A percentile compares a stretch with the other conserved stretches of the same genome.
These are phyloP conservation scores for Lepidocyrtoides sp. DNA, from an alignment of 2,888 invertebrate genomes.

Conservation along the genomic window DNA sequence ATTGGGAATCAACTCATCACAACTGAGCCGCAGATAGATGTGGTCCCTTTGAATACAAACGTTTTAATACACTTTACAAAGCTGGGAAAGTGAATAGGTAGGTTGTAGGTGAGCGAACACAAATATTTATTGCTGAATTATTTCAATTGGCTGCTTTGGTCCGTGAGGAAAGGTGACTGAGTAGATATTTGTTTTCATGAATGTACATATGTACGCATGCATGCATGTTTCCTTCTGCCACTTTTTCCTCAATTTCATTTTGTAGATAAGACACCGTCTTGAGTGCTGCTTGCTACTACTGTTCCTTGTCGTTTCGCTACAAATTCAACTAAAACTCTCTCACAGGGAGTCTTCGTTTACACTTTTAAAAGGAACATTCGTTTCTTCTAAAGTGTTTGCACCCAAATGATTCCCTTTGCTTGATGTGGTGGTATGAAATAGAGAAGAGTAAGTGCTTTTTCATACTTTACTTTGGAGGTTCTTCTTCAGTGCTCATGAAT, in stretches of 20 bases:
- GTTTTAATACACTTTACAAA: constrained; percentile 2
- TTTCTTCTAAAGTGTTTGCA: constrained; percentile 10
- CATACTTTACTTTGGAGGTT: neutral
- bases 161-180: neutral
- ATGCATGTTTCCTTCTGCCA: neutral
- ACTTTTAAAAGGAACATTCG: constrained; percentile 8
- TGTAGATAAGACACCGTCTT: neutral
- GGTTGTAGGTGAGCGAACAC: neutral
- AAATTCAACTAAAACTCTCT: neutral
- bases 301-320: neutral
- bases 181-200: neutral
- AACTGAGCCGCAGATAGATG: constrained; percentile 42
- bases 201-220: constrained; percentile 15
- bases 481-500: neutral
- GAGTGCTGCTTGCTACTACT: neutral
- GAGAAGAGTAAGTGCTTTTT: constrained; percentile 5
- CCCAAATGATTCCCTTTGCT: constrained; percentile 14
- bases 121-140: constrained; percentile 43
- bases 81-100: neutral
- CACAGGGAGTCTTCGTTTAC: neutral
- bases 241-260: neutral
- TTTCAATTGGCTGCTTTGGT: constrained; percentile 25
- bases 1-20: constrained; percentile 57
- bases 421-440: neutral
- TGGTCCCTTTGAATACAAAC: constrained; percentile 21